Evolutionary conservation across 2,888 invertebrate genomes (phyloP).

Genomic region (Lapara coniferarum): DNA sequence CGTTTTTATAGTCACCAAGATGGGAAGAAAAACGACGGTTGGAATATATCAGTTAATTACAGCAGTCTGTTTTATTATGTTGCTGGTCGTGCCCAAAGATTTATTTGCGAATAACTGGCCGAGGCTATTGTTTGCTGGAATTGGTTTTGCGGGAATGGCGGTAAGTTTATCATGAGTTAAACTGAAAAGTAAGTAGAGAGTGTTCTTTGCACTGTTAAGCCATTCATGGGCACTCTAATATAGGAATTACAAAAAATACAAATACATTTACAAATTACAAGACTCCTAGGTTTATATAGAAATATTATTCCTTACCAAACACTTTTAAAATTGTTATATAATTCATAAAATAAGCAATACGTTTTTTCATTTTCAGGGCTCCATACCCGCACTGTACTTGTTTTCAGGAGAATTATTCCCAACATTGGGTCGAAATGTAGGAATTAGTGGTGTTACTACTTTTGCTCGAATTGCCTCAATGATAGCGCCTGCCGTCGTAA

Average conservation of each 20-base stretch:
- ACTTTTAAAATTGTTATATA: no score
- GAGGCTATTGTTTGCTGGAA: conserved; percentile 82
- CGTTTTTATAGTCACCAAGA: conserved; percentile 72
- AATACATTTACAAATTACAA: no score
- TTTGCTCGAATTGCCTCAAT: conserved; percentile 91
- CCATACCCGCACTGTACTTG: conserved; percentile 85
- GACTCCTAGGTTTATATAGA: not conserved
- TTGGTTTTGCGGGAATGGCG: conserved; percentile 86
- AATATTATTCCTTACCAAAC: not conserved
- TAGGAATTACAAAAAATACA: no score
- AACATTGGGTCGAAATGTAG: conserved; percentile 89
- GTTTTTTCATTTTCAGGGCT: conserved; percentile 67
- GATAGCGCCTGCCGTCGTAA: conserved; percentile 74
- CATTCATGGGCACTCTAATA: no score
- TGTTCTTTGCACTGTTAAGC: no score
- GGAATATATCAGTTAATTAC: conserved; percentile 75
- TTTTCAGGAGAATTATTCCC: conserved; percentile 91
- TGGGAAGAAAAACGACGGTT: conserved; percentile 80
- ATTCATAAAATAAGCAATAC: not conserved
- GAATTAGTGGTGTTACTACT: conserved; percentile 89
- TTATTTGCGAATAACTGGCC: conserved; percentile 78
- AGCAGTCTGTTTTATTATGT: conserved; percentile 75
- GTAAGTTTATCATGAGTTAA: conserved; percentile 66
- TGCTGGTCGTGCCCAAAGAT: conserved; percentile 76
- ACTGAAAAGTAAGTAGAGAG: conserved; percentile 33